Base-by-base conservation (phyloP, 2,888 invertebrate genomes). In the Leptura quadrifasciata region DNA sequence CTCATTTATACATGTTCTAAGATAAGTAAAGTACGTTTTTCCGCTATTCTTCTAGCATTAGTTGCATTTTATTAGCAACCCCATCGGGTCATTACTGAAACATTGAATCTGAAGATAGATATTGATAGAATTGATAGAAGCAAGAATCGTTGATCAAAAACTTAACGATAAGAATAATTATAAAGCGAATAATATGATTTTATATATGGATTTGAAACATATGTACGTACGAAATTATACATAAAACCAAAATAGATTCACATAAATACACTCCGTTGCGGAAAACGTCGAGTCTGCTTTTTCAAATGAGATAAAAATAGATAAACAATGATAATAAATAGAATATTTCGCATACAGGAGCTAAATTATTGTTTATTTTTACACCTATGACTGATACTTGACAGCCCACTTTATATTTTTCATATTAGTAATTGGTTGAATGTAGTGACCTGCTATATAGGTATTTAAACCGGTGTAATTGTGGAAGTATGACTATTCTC, bases 311-410 rank as follows among this genome's bases (percentile, higher is more conserved):
- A 67, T 54, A 65, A 54, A 39, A 35, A 47, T 67, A 67, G 55
- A 58, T 47, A 58, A 52, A 73, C 21, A 67, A 39, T 60, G 69
- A 71, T 3, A 52, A 54, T 24, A 52, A 20, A 21, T 47, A n/a
- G n/a, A 47, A 47, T 64, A 64, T 64, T 27, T 61, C 61, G 24
- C 17, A 61, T 12, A 24, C 24, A 35, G 20, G 8, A 54, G 24
- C 39, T n/a, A 24, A 39, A 24, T 52, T 60, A 20, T 60, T 21
- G 52, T 61, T 27, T 61, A 61, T 71, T 71, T 71, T 71, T 71
- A 58, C 71, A 71, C 61, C 61, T 71, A 47, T 61, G 71, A 71
- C 52, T n/a, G 70, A 60, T 17, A 9, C 35, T 20, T n/a, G 21
- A 27, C 39, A 58, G 47, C 20, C 21, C 60, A 61, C 47, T 39